Conservation (phyloP, 2,113 vertebrate species). For the Pygoscelis antarcticus region DNA sequence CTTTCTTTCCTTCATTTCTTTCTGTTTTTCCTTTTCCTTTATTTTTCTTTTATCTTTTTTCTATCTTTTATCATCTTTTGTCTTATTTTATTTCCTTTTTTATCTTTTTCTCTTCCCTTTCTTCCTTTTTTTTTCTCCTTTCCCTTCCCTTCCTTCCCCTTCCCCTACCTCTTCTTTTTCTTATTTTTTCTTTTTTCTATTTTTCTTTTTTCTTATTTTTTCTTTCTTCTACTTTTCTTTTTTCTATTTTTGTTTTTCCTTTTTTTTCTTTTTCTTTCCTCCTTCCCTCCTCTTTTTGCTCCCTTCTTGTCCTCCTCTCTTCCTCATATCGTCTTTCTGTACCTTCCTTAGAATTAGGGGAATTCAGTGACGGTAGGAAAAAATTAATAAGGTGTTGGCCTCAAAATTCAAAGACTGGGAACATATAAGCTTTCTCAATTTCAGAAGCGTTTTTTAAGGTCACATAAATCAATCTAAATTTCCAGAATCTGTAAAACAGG, state of each 20-base stretch:
- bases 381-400: not conserved
- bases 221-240: too few relatives aligned
- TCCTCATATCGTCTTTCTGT: not conserved
- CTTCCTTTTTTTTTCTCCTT: not conserved
- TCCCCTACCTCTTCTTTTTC: not conserved
- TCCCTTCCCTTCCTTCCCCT: not conserved
- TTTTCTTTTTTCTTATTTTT: not conserved
- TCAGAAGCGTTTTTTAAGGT: not conserved
- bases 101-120: not conserved
- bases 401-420: not conserved
- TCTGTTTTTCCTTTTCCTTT: not conserved
- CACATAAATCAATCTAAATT: not conserved
- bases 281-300: not conserved
- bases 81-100: not conserved
- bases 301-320: not conserved
- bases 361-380: not conserved
- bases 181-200: too few relatives aligned
- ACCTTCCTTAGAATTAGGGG: not conserved
- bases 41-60: not conserved
- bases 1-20: not conserved
- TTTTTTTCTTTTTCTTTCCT: not conserved
- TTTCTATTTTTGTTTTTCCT: too few relatives aligned
- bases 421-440: not conserved
- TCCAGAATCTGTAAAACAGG: not conserved
- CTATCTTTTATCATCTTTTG: not conserved